Percentiles rank a stretch among this genome's conserved stretches.
These are phyloP conservation scores for Patella pellucida DNA, from an alignment of 2,888 invertebrate genomes.

Conservation along the genomic window DNA sequence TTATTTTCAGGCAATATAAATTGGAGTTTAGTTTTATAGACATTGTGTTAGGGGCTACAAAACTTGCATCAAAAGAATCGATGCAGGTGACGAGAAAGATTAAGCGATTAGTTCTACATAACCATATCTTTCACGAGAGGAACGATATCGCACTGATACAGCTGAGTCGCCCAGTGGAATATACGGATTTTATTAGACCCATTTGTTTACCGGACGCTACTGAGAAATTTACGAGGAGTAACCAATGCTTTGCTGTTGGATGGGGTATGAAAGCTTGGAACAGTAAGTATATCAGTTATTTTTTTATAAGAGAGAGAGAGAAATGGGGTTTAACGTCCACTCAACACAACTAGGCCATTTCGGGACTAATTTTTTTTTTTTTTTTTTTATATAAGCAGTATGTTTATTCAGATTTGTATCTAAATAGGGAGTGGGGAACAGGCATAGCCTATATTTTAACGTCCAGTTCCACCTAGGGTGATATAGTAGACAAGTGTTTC, in stretches of 20 bases:
- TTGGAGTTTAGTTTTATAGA: slow-evolving; percentile 32
- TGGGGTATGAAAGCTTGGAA: slow-evolving; percentile 51
- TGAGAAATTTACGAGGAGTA: slow-evolving; percentile 42
- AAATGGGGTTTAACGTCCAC: too few relatives aligned
- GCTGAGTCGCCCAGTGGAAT: slow-evolving; percentile 46
- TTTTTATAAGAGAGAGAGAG: too few relatives aligned
- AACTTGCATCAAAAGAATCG: slow-evolving; percentile 30
- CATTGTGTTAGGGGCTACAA: slow-evolving; percentile 49
- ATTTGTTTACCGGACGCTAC: slow-evolving; percentile 52
- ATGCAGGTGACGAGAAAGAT: slow-evolving; percentile 30
- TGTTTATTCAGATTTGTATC: too few relatives aligned
- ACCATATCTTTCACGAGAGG: slow-evolving; percentile 23
- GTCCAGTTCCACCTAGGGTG: too few relatives aligned
- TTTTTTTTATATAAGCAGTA: too few relatives aligned
- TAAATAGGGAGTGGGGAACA: too few relatives aligned
- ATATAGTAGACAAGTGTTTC: too few relatives aligned
- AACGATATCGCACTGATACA: slow-evolving; percentile 56
- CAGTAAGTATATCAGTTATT: slow-evolving; percentile 35
- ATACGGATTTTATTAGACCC: slow-evolving; percentile 53
- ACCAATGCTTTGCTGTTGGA: slow-evolving; percentile 51
- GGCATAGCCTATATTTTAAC: too few relatives aligned
- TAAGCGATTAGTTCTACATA: slow-evolving; percentile 19
- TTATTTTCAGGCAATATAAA: slow-evolving; percentile 36
- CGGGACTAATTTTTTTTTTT: too few relatives aligned
- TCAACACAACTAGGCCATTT: too few relatives aligned